A percentile compares a stretch with the other conserved stretches of the same genome.
phyloP scores from a whole-genome alignment of 2,888 invertebrate genomes.

The Calephelis perditalis region DNA sequence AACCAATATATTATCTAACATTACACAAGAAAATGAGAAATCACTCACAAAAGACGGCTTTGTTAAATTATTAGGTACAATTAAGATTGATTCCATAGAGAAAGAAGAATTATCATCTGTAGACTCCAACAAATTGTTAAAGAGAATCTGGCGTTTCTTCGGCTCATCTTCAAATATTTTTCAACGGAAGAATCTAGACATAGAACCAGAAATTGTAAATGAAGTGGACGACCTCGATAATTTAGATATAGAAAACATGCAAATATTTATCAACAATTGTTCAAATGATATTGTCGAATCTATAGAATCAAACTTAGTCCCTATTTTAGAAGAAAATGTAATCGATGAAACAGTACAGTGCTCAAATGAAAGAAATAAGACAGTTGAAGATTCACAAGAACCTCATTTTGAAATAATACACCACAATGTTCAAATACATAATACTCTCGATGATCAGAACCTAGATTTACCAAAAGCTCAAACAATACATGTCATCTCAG shows the following conservation, averaged over 20 bases:
- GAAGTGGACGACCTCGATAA: slow-evolving; percentile 9
- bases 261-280: slow-evolving; percentile 7
- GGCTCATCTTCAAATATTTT: slow-evolving; percentile 6
- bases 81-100: slow-evolving; percentile 14
- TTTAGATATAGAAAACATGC: slow-evolving; percentile 16
- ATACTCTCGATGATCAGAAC: slow-evolving; percentile 1
- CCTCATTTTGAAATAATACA: background rate
- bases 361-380: background rate
- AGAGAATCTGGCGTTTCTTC: slow-evolving; percentile 11
- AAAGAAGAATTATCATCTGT: slow-evolving; percentile 9
- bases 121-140: slow-evolving; percentile 9
- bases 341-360: background rate
- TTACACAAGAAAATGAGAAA: slow-evolving; percentile 5
- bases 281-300: slow-evolving; percentile 5
- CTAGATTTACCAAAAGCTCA: background rate
- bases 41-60: slow-evolving; percentile 12
- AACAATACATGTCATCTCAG: background rate
- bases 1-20: slow-evolving; percentile 4
- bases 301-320: slow-evolving; percentile 8
- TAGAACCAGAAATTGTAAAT: slow-evolving; percentile 9
- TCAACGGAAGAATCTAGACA: slow-evolving; percentile 12
- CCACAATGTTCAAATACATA: slow-evolving; percentile 1
- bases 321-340: slow-evolving; percentile 14
- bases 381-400: slow-evolving; percentile 1
- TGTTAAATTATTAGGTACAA: slow-evolving; percentile 15